Evolutionary conservation across 2,113 vertebrate genomes (phyloP), one percentile per base, ranked within the genome.

Genomic region (Ameiurus melas): DNA sequence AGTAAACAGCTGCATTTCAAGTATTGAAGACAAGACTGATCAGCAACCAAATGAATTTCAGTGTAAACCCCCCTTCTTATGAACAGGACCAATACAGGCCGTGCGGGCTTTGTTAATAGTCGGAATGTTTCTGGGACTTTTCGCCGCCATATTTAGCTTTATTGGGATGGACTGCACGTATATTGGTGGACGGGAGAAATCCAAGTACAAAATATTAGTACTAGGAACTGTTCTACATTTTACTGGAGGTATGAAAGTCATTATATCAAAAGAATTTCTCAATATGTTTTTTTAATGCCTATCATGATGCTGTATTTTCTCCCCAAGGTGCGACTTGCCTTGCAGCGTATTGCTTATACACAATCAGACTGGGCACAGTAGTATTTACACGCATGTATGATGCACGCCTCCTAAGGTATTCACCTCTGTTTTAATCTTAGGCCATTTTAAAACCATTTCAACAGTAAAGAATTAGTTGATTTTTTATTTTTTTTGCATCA

Each of bases 81-180:
- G 3, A 64, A 27, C 89, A 96, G 96, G 91, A 39, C 94, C 90
- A 3, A 73, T 96, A 39, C 95, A 95, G 87, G 93, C 88, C 0
- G 95, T 95, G 25, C 91, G 94, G 66, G 95, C 94, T 16, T 64
- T 96, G 86, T 86, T 96, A 5, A 92, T 96, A 87, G 91, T 91
- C 13, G 94, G 93, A 0, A 71, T 95, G 66, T 90, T 70, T 36
- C 58, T 95, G 22, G 95, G 94, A 0, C 92, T 95, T 20, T 91
- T 95, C 17, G 95, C 71, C 0, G 91, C 92, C 4, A 73, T 95
- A 2, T 90, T 95, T 12, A 94, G 93, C 88, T 96, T 96, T 36
- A 4, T 95, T 27, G 96, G 96, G 43, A 96, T 96, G 95, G 95
- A 96, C 51, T 96, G 96, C 89, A 96, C 96, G 1, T 95, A 94